A percentile compares a stretch with the other conserved stretches of the same genome.
Evolutionary conservation across 2,113 vertebrate genomes (phyloP).

Genomic region (Nannospalax galili): DNA sequence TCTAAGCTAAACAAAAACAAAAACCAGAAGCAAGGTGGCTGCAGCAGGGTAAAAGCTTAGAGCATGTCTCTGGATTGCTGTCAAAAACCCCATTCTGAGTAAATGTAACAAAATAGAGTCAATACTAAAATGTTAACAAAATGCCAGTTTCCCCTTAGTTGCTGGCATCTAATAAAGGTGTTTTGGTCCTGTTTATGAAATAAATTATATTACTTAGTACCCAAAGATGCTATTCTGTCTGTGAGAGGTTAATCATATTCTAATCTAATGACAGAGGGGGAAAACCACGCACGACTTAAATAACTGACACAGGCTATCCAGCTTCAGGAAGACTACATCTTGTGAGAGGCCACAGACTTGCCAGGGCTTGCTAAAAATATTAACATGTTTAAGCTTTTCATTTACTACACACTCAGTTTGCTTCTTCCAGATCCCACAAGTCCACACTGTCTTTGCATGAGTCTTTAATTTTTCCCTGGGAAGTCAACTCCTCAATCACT

Average conservation of each 20-base stretch:
- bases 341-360: constrained; percentile 51
- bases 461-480: constrained; percentile 59
- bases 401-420: constrained; percentile 75
- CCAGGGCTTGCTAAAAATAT: constrained; percentile 80
- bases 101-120: constrained; percentile 76
- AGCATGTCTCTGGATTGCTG: constrained; percentile 56
- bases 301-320: constrained; percentile 69
- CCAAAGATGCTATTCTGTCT: constrained; percentile 75
- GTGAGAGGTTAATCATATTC: constrained; percentile 81
- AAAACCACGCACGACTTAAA: constrained; percentile 78
- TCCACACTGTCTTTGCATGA: constrained; percentile 71
- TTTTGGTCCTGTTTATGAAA: constrained; percentile 83
- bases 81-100: constrained; percentile 79
- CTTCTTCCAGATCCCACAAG: constrained; percentile 69
- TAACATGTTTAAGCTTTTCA: constrained; percentile 74
- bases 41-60: constrained; percentile 54
- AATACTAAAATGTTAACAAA: constrained; percentile 82
- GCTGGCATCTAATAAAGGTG: constrained; percentile 75
- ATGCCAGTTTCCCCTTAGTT: constrained; percentile 71
- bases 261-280: constrained; percentile 77
- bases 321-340: constrained; percentile 78
- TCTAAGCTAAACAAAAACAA: constrained; percentile 49
- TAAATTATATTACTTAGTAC: constrained; percentile 82
- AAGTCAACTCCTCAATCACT: constrained; percentile 45
- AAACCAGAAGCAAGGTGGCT: constrained; percentile 44